These are phyloP conservation scores for Scyliorhinus canicula DNA, from an alignment of 2,797 vertebrate genomes.

Conservation along the genomic window DNA sequence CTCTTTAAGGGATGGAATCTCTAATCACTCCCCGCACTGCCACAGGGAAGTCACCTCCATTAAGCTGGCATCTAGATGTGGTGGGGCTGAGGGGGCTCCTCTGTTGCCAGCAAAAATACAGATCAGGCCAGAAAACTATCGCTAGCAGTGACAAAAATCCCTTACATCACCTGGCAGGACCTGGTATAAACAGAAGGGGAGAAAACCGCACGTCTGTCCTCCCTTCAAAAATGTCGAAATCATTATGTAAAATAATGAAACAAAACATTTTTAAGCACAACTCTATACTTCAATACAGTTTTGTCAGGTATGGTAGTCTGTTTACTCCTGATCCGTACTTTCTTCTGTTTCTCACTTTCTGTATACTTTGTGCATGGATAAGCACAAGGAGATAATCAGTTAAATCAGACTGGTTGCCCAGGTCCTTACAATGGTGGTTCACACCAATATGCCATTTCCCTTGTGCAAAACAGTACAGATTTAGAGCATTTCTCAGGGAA, in stretches of 20 bases:
- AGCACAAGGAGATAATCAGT: background rate
- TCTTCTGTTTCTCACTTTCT: background rate
- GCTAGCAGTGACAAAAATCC: background rate
- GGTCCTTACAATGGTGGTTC: background rate
- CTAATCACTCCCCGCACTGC: no score
- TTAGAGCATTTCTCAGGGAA: background rate
- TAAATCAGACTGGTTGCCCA: background rate
- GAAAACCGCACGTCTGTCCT: no score
- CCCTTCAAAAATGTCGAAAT: background rate
- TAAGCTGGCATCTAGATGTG: no score
- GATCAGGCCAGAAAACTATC: no score
- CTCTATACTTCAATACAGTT: background rate
- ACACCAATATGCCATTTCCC: background rate
- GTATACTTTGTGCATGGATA: background rate
- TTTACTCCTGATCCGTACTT: background rate
- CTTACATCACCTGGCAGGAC: background rate
- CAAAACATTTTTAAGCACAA: background rate
- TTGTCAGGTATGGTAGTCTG: background rate
- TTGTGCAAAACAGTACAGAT: background rate
- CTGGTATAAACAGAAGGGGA: background rate
- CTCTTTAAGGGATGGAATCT: no score
- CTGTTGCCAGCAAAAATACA: no score
- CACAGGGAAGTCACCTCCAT: no score
- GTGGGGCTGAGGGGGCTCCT: no score
- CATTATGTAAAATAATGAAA: background rate